Evolutionary conservation across 2,113 vertebrate species (phyloP).

Genomic region (Willisornis vidua): DNA sequence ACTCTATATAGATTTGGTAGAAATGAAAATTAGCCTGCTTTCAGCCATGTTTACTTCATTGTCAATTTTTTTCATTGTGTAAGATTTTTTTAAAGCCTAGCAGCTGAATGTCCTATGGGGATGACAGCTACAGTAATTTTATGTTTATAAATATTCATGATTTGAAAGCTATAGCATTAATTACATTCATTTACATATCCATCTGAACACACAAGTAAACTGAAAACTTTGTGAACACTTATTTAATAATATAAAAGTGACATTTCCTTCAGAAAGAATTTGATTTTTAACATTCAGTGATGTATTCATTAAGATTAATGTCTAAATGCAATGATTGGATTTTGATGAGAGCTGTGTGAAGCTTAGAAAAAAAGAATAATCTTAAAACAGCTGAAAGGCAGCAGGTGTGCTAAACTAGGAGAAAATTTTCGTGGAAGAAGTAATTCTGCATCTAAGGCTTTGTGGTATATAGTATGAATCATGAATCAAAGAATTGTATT

Average conservation of each 20-base stretch:
- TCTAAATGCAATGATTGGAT: constrained; percentile 63
- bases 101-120: constrained; percentile 71
- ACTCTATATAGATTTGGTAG: neutral
- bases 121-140: constrained; percentile 74
- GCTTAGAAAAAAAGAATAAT: constrained; percentile 47
- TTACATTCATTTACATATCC: constrained; percentile 78
- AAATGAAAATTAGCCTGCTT: constrained; percentile 52
- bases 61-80: constrained; percentile 46
- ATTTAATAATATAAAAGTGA: constrained; percentile 67
- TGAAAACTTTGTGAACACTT: constrained; percentile 67
- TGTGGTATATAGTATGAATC: neutral
- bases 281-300: constrained; percentile 72
- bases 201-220: constrained; percentile 71
- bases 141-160: constrained; percentile 80
- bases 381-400: constrained; percentile 65
- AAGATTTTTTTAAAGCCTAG: constrained; percentile 69
- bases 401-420: constrained; percentile 42
- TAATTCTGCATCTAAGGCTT: constrained; percentile 24
- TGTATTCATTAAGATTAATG: constrained; percentile 77
- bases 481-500: neutral
- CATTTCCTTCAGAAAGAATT: constrained; percentile 71
- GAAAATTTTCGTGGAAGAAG: constrained; percentile 27
- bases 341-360: constrained; percentile 64
- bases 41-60: constrained; percentile 53
- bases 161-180: constrained; percentile 80